Percentiles rank a stretch among this genome's conserved stretches.
Conservation (phyloP, 2,797 vertebrate species). For the Onychomys arenicola region DNA sequence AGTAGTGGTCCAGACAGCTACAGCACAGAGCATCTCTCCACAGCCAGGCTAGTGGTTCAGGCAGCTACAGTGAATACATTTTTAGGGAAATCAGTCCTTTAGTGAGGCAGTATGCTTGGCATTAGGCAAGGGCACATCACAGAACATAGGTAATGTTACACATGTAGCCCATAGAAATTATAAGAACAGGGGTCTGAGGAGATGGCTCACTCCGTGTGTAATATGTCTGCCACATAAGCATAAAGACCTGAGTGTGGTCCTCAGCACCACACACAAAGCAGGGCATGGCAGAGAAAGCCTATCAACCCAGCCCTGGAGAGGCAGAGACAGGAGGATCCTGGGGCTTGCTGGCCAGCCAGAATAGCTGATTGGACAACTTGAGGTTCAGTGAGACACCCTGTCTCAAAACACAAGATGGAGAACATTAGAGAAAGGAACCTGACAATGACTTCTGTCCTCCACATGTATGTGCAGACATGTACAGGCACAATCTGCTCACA, state of each 20-base stretch:
- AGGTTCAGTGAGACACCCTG: neutral
- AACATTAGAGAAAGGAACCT: neutral
- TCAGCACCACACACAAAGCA: neutral
- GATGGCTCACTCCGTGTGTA: neutral
- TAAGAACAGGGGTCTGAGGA: neutral
- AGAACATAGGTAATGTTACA: neutral
- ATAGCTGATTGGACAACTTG: neutral
- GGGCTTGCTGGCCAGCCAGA: neutral
- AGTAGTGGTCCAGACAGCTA: too few relatives aligned
- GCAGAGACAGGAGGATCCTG: neutral
- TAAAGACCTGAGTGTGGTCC: neutral
- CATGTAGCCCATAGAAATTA: neutral
- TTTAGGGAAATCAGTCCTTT: neutral
- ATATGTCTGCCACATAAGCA: neutral
- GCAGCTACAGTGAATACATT: neutral
- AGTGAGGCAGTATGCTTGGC: rapidly evolving
- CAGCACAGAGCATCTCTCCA: neutral
- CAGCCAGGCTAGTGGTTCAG: neutral
- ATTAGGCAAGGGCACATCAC: neutral
- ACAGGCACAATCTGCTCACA: neutral
- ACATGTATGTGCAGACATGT: neutral
- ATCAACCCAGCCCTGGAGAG: neutral
- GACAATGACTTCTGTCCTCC: neutral
- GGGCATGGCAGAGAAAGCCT: neutral
- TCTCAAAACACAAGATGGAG: neutral